phyloP scores from a whole-genome alignment of 2,888 invertebrate genomes.

The Noctua comes region DNA sequence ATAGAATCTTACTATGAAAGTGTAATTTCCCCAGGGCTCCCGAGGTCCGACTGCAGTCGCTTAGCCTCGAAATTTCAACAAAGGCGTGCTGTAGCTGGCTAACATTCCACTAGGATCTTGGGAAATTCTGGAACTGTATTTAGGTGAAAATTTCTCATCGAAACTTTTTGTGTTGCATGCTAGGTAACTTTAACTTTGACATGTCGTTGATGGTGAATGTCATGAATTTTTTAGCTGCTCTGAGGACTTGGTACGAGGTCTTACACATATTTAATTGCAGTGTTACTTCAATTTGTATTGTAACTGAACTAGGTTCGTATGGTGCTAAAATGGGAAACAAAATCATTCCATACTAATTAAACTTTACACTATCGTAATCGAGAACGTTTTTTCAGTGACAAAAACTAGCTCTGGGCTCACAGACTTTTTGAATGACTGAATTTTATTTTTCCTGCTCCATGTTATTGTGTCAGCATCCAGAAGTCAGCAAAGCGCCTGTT shows the following conservation, averaged over 20 bases:
- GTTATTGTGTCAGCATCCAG: not conserved
- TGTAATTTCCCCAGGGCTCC: conserved; percentile 51
- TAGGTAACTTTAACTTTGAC: not conserved
- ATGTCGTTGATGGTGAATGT: not conserved
- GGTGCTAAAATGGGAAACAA: not conserved
- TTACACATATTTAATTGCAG: not conserved
- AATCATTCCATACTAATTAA: not conserved
- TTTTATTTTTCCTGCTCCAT: not conserved
- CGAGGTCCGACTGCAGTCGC: conserved; percentile 38
- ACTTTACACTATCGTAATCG: not conserved
- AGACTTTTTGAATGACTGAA: not conserved
- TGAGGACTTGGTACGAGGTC: not conserved
- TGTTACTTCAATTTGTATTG: not conserved
- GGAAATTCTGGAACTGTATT: conserved; percentile 16
- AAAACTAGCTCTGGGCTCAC: not conserved
- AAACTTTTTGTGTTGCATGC: not conserved
- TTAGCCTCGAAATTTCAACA: conserved; percentile 46
- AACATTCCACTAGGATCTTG: conserved; percentile 40
- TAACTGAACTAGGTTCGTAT: not conserved
- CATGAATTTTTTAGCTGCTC: not conserved
- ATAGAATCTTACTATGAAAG: conserved; percentile 55
- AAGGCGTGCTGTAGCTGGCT: conserved; percentile 21
- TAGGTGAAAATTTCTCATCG: conserved; percentile 1
- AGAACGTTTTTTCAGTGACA: too few relatives aligned
- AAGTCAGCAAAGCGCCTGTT: not conserved